These are phyloP conservation scores for Drosophila ogumai DNA, from an alignment of 1,140 invertebrate genomes.

Conservation along the genomic window DNA sequence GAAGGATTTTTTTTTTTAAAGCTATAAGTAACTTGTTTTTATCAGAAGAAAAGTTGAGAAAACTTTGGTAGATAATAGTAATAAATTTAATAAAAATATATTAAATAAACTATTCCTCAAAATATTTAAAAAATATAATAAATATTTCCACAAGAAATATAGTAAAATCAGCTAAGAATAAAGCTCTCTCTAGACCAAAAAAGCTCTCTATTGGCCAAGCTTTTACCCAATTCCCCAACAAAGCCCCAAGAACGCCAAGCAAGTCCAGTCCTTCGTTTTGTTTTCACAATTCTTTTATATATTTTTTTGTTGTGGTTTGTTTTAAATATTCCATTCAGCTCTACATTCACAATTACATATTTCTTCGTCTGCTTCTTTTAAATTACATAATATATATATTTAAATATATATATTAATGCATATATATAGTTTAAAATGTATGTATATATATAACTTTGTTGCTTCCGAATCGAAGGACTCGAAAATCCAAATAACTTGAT, in stretches of 20 bases:
- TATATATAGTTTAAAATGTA: constrained; percentile 76
- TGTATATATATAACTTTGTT: constrained; percentile 69
- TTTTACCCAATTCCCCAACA: constrained; percentile 1
- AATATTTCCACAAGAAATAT: not conserved
- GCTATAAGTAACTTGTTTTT: too few species aligned
- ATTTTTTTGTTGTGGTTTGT: constrained; percentile 50
- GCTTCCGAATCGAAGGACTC: constrained; percentile 41
- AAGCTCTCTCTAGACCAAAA: not conserved
- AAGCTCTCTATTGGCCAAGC: constrained; percentile 2
- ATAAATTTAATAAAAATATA: not conserved
- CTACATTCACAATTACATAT: constrained; percentile 83
- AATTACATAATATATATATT: constrained; percentile 73
- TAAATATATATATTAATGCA: constrained; percentile 72
- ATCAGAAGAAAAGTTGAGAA: too few species aligned
- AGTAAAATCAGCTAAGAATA: not conserved
- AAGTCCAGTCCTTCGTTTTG: not conserved
- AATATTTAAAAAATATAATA: not conserved
- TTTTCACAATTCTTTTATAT: constrained; percentile 69
- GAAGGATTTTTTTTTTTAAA: too few species aligned
- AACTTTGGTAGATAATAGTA: too few species aligned
- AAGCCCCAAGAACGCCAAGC: not conserved
- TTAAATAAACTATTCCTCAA: not conserved
- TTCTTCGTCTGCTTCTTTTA: constrained; percentile 55
- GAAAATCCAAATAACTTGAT: constrained; percentile 50
- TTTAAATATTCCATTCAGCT: constrained; percentile 80